These are phyloP conservation scores for Nephrotoma flavescens DNA, from an alignment of 2,888 invertebrate genomes.

Conservation along the genomic window DNA sequence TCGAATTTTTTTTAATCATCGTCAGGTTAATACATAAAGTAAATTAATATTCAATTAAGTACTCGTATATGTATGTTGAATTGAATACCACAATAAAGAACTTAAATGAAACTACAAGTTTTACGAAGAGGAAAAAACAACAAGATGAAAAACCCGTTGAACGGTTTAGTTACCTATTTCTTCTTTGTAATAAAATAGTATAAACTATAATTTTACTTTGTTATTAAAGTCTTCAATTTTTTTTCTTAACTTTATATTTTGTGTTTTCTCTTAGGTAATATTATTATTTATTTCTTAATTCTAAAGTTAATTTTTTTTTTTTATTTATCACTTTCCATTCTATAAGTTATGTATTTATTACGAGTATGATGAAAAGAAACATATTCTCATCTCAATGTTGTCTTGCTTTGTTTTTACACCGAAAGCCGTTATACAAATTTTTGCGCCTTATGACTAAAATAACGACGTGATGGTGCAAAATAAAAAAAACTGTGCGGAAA, in stretches of 20 bases:
- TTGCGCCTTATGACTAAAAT: background rate
- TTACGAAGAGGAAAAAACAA: background rate
- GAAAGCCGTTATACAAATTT: background rate
- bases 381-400: background rate
- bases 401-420: background rate
- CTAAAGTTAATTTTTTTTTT: background rate
- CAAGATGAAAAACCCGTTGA: slow-evolving; percentile 5
- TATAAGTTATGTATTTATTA: background rate
- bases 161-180: slow-evolving; percentile 5
- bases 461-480: background rate
- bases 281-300: background rate
- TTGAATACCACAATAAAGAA: background rate
- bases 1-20: background rate
- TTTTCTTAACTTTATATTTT: background rate
- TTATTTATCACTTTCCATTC: background rate
- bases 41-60: background rate
- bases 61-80: background rate
- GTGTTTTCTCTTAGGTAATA: background rate
- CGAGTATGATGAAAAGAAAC: background rate
- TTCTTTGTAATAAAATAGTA: background rate
- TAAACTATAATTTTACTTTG: background rate
- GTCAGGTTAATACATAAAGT: background rate
- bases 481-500: background rate
- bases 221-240: background rate
- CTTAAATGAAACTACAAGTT: background rate